Base-by-base conservation (phyloP, 1,140 invertebrate genomes). In the Antheraea pernyi region DNA sequence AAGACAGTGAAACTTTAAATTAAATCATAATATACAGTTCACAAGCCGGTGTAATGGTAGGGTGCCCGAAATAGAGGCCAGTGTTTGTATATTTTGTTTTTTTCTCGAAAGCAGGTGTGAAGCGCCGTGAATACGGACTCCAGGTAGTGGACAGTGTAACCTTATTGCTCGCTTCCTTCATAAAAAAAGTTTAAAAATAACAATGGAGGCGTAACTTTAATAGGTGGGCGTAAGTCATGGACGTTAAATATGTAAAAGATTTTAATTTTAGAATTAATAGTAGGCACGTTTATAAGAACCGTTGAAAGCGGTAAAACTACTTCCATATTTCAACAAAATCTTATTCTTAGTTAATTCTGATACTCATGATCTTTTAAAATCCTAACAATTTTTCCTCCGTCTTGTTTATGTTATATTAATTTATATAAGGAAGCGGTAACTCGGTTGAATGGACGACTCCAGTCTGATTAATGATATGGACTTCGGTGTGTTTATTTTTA, bases 31-130 rank as follows among this genome's bases (percentile, higher is more conserved):
- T 79, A 79, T 75, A 83, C 73, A 71, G 78, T 83, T 80, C 79
- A 79, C 75, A 80, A 72, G 67, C 69, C 75, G 37, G 71, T 60
- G 59, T 59, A 67, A 65, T 53, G 46, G 10, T 16, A 11, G 0
- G 22, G 16, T 53, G 75, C 79, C 76, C 76, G 67, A 85, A 89
- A 91, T 91, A 91, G 84, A 79, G 68, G 65, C 64, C 67, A 65
- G 71, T 84, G 84, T 85, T 86, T 89, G 73, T 82, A 82, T 83
- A 80, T 83, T 86, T 88, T 30, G 22, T 30, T 30, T 91, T 48
- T 73, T 89, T 88, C 71, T 88, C 64, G 72, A 82, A 80, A 85
- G 81, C 85, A 88, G 86, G 85, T 89, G 84, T 71, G 70, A 75
- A 69, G 70, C 65, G 71, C 71, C 58, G 60, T 73, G 64, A 59